Evolutionary conservation across 2,888 invertebrate genomes (phyloP), one percentile per base, ranked within the genome.

Genomic region (Lasius platythorax): DNA sequence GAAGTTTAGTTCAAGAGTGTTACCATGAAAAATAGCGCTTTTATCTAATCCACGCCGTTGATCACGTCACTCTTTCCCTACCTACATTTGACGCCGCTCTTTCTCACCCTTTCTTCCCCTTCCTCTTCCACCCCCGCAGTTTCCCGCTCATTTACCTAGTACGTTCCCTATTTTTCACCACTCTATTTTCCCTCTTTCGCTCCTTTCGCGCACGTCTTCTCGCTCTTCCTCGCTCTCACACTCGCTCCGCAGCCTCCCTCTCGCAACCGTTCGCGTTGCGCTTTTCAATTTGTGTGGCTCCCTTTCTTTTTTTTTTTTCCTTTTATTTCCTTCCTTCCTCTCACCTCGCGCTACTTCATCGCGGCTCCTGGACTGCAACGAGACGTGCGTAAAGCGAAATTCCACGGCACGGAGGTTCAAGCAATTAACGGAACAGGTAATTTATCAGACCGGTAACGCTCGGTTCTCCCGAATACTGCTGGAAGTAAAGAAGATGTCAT

Each of bases 391-490:
- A 90, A 58, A 92, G 89, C 91, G 88, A 88, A 91, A 92, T 87
- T 43, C 85, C 83, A 76, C 73, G 64, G 83, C 56, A 81, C 64
- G 82, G 67, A 87, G 86, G 83, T 85, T 83, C 84, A 85, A 92
- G 92, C 93, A 94, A 94, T 93, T 94, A 93, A 92, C 90, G 90
- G 76, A 90, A 91, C 88, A 91, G 93, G 93, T 91, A 93, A 94
- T 94, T 94, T 93, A 94, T 94, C 93, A 93, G 92, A 86, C 83
- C 83, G 83, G 81, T 83, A 85, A 76, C 40, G 87, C 79, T 73
- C 30, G 58, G 30, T 61, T 33, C 43, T 46, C 33, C 18, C 15
- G 70, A 75, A 83, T 74, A 81, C 73, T 63, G 84, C 79, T 83
- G 85, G 85, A 84, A 83, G 89, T 88, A 90, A 90, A 90, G 91